These are phyloP conservation scores for Idris sp. DNA, from an alignment of 1,140 invertebrate genomes.

Conservation along the genomic window DNA sequence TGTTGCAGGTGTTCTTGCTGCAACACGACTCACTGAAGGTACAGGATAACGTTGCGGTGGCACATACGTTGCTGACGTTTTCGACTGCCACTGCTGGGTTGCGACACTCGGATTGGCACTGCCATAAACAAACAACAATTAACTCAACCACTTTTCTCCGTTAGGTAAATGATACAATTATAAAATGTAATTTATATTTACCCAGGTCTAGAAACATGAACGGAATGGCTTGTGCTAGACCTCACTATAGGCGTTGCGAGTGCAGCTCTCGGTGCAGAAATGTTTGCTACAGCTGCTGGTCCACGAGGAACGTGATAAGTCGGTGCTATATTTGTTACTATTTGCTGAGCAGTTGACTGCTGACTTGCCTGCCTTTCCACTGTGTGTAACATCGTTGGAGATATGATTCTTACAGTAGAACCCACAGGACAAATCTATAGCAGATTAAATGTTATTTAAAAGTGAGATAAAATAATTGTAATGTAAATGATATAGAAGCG, in stretches of 20 bases:
- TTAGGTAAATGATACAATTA: too few species aligned
- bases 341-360: conserved; percentile 66
- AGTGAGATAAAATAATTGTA: conserved; percentile 3
- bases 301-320: conserved; percentile 77
- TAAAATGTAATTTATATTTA: too few species aligned
- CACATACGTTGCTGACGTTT: conserved; percentile 72
- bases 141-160: too few species aligned
- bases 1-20: conserved; percentile 64
- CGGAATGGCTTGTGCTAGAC: conserved; percentile 67
- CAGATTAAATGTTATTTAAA: too few species aligned
- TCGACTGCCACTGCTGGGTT: conserved; percentile 74
- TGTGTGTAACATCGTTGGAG: conserved; percentile 72
- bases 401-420: conserved; percentile 73
- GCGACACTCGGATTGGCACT: too few species aligned
- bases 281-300: conserved; percentile 79
- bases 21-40: conserved; percentile 69
- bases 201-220: conserved; percentile 66
- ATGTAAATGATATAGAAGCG: too few species aligned
- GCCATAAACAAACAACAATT: too few species aligned
- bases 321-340: conserved; percentile 71
- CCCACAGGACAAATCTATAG: conserved; percentile 74
- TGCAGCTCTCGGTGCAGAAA: conserved; percentile 77
- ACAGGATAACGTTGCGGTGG: conserved; percentile 71
- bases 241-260: conserved; percentile 78
- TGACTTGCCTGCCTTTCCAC: conserved; percentile 72